phyloP scores from a whole-genome alignment of 1,140 invertebrate species.

The Teleopsis dalmanni region DNA sequence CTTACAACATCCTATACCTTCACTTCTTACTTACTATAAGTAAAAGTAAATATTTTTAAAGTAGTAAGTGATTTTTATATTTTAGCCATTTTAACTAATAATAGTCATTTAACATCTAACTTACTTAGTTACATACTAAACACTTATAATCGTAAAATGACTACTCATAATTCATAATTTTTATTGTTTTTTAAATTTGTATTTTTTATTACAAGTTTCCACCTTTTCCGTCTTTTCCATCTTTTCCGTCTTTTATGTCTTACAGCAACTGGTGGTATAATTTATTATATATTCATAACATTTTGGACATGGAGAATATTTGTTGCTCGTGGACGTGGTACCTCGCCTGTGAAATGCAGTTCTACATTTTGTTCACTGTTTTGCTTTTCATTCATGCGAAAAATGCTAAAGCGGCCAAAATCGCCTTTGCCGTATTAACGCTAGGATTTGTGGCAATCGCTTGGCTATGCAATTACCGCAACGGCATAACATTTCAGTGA shows the following conservation, averaged over 20 bases:
- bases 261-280: conserved; percentile 20
- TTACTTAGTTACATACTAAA: too few species aligned
- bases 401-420: conserved; percentile 8
- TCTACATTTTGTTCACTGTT: conserved; percentile 11
- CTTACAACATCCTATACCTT: too few species aligned
- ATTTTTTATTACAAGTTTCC: too few species aligned
- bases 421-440: conserved; percentile 7
- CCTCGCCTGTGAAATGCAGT: conserved; percentile 24
- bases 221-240: background rate
- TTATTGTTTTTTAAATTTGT: too few species aligned
- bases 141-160: too few species aligned
- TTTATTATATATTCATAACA: conserved; percentile 17
- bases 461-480: conserved; percentile 13
- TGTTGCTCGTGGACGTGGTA: conserved; percentile 18
- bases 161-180: too few species aligned
- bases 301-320: conserved; percentile 17
- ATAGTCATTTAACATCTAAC: too few species aligned
- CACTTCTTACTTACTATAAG: too few species aligned
- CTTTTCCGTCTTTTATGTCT: conserved; percentile 9
- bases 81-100: too few species aligned
- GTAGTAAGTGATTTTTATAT: too few species aligned
- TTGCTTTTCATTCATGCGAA: conserved; percentile 16
- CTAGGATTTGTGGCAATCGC: conserved; percentile 9
- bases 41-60: too few species aligned
- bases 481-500: conserved; percentile 21